Evolutionary conservation across 2,797 vertebrate species (phyloP).

Genomic region (Fistularia tabacaria): DNA sequence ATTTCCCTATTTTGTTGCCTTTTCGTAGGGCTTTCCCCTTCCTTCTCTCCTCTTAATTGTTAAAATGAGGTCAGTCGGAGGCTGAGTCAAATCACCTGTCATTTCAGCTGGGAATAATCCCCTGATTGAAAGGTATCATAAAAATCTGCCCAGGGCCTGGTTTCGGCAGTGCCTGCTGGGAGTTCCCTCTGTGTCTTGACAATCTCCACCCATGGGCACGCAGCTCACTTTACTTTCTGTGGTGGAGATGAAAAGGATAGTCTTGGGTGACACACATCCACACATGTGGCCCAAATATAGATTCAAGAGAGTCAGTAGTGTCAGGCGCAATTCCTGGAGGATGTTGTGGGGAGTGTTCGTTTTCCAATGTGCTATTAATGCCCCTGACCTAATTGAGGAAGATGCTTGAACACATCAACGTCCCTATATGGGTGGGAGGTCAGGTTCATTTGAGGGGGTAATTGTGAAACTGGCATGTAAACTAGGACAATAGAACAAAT

Average conservation of each 20-base stretch:
- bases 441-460: constrained; percentile 72
- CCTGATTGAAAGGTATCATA: constrained; percentile 80
- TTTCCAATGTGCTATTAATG: constrained; percentile 66
- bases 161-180: constrained; percentile 61
- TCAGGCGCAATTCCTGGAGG: constrained; percentile 71
- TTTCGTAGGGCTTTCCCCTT: constrained; percentile 44
- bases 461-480: constrained; percentile 66
- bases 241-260: constrained; percentile 52
- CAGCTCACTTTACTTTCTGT: constrained; percentile 55
- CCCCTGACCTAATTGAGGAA: constrained; percentile 74
- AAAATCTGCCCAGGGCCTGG: constrained; percentile 68
- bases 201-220: constrained; percentile 68
- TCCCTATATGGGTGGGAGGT: constrained; percentile 58
- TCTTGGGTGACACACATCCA: constrained; percentile 75
- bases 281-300: constrained; percentile 74
- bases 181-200: constrained; percentile 62
- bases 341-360: constrained; percentile 62
- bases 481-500: constrained; percentile 69
- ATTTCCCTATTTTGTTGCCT: constrained; percentile 2
- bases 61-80: constrained; percentile 78
- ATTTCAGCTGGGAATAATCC: constrained; percentile 71
- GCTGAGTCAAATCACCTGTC: constrained; percentile 77
- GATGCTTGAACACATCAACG: constrained; percentile 56
- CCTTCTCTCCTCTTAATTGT: constrained; percentile 76
- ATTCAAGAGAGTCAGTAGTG: constrained; percentile 69